These are phyloP conservation scores for Hemaris fuciformis DNA, from an alignment of 2,888 invertebrate species.

Conservation along the genomic window DNA sequence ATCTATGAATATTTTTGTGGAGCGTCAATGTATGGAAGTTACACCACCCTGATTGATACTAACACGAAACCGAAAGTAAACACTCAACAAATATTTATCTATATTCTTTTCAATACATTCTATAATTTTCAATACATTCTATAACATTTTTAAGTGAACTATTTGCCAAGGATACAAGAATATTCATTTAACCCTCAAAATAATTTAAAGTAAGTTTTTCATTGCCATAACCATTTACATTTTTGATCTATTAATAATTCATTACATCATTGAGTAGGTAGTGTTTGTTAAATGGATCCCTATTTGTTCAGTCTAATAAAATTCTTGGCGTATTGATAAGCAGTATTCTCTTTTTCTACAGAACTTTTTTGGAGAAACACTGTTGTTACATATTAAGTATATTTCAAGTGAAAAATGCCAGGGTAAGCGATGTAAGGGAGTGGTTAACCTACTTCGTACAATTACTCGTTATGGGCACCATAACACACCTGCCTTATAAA, in stretches of 20 bases:
- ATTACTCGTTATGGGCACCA: slow-evolving; percentile 48
- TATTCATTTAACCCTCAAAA: not conserved
- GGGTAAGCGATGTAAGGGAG: slow-evolving; percentile 77
- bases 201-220: not conserved
- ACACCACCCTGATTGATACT: no score
- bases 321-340: slow-evolving; percentile 15
- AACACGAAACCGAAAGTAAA: no score
- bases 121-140: no score
- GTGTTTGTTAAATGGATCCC: slow-evolving; percentile 9
- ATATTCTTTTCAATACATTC: no score
- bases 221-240: not conserved
- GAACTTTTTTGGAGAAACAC: slow-evolving; percentile 41
- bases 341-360: slow-evolving; percentile 57
- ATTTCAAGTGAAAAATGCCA: slow-evolving; percentile 66
- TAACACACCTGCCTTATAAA: slow-evolving; percentile 31
- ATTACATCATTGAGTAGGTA: slow-evolving; percentile 58
- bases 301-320: not conserved
- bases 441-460: slow-evolving; percentile 55
- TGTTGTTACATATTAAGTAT: slow-evolving; percentile 33
- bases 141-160: no score
- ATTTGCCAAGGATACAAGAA: no score
- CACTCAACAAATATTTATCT: no score
- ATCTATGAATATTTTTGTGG: no score
- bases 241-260: slow-evolving; percentile 50
- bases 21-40: no score